Evolutionary conservation across 2,797 vertebrate species (phyloP), one percentile per base, ranked within the genome.

Genomic region (Naso thynnoides): DNA sequence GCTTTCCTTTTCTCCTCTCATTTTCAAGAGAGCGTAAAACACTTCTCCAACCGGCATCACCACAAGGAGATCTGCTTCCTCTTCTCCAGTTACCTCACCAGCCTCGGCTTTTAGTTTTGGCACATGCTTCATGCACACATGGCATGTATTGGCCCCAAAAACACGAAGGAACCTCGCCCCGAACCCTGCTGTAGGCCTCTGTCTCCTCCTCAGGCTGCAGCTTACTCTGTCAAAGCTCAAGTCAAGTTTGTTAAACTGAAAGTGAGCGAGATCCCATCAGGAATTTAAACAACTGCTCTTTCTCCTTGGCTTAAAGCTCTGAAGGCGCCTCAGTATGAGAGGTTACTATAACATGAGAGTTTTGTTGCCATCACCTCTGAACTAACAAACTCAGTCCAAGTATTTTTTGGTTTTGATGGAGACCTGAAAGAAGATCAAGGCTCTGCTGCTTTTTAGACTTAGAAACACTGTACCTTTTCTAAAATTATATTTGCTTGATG

Each of bases 281-380:
- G 73, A 73, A 82, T 78, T 52, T 78, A 61, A 77, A 79, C 24
- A 11, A 19, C 48, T 4, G 8, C 5, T 55, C 29, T 69, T 41
- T 48, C 52, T 29, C 50, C 50, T 33, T 56, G 19, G 14, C 29
- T n/a, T 38, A 23, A 18, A 65, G 70, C 41, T 24, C 27, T 6
- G 3, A 47, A 11, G 64, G 19, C 44, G 56, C 26, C 26, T 13
- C 26, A 11, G 38, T 36, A 13, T 36, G 26, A 60, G 21, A 33
- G 15, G 13, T 55, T 38, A 8, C 10, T 38, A 5, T 4, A 21
- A 14, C 21, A 5, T 5, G 10, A 6, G 39, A 38, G 6, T 47
- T 57, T 16, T 38, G 9, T n/a, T 24, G 29, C 50, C 15, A 33
- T 59, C 36, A 36, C 6, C 47, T 19, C 44, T 48, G 13, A n/a